Evolutionary conservation across 1,140 invertebrate genomes (phyloP).

Genomic region (Hylaeus anthracinus): DNA sequence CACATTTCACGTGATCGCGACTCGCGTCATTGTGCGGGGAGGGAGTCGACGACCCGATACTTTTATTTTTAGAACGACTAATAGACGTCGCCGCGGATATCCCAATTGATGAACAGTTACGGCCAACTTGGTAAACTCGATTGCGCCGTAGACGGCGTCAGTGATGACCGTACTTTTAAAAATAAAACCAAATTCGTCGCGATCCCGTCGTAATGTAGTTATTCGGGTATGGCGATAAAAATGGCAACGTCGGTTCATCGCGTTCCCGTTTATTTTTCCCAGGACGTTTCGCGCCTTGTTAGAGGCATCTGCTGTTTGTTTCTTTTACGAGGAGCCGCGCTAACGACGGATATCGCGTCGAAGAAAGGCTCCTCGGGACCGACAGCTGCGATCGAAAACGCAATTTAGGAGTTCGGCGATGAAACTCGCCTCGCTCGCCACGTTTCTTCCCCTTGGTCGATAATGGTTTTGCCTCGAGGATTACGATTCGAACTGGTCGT

Average conservation of each 20-base stretch:
- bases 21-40: too few relatives aligned
- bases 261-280: constrained; percentile 10
- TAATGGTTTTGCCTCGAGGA: too few relatives aligned
- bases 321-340: constrained; percentile 6
- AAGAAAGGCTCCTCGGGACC: neutral
- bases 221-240: neutral
- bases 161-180: neutral
- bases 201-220: neutral
- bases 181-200: neutral
- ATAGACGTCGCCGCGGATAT: neutral
- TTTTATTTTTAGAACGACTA: neutral
- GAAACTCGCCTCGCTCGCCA: too few relatives aligned
- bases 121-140: neutral
- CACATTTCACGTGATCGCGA: neutral
- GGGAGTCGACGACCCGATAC: too few relatives aligned
- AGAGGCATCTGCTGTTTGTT: constrained; percentile 33
- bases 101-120: neutral
- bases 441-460: neutral
- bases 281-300: constrained; percentile 23
- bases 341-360: constrained; percentile 7
- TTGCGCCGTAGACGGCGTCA: neutral
- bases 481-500: too few relatives aligned
- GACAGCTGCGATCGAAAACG: neutral
- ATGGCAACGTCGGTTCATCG: neutral
- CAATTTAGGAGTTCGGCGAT: neutral